phyloP scores from a whole-genome alignment of 1,140 invertebrate genomes.

The Papilio polytes region DNA sequence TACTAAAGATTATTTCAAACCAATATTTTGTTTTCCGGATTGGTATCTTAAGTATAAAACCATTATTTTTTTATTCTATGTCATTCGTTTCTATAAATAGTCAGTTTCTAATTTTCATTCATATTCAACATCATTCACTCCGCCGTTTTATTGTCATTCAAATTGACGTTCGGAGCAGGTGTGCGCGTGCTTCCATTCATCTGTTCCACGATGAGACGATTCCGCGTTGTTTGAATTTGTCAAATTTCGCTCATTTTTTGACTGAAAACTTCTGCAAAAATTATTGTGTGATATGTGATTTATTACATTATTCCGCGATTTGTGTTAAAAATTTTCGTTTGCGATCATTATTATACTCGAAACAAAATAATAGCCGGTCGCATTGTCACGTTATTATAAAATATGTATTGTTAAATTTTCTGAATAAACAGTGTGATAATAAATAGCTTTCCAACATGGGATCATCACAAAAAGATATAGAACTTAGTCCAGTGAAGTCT shows the following conservation, averaged over 20 bases:
- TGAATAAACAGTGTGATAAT: conserved; percentile 50
- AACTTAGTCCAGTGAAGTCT: conserved; percentile 70
- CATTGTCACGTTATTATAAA: conserved; percentile 9
- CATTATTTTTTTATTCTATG: background rate
- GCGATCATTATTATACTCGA: background rate
- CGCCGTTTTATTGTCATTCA: conserved; percentile 25
- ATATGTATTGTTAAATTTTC: conserved; percentile 41
- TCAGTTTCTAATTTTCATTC: conserved; percentile 2
- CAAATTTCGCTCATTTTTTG: conserved; percentile 32
- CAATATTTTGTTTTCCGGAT: too few species aligned
- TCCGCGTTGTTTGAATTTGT: conserved; percentile 35
- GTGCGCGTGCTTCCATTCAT: conserved; percentile 15
- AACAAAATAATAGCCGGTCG: conserved; percentile 9
- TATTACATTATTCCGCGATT: conserved; percentile 5
- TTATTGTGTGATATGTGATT: conserved; percentile 1
- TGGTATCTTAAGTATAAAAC: background rate
- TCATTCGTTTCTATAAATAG: background rate
- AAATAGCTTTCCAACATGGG: conserved; percentile 54
- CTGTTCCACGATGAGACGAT: conserved; percentile 6
- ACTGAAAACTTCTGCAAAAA: conserved; percentile 32
- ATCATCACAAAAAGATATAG: conserved; percentile 73
- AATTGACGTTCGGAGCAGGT: conserved; percentile 32
- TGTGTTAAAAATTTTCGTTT: background rate
- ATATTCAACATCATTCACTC: background rate
- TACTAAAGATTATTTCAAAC: too few species aligned